These are phyloP conservation scores for Canis aureus DNA, from an alignment of 2,113 vertebrate genomes.

Conservation along the genomic window DNA sequence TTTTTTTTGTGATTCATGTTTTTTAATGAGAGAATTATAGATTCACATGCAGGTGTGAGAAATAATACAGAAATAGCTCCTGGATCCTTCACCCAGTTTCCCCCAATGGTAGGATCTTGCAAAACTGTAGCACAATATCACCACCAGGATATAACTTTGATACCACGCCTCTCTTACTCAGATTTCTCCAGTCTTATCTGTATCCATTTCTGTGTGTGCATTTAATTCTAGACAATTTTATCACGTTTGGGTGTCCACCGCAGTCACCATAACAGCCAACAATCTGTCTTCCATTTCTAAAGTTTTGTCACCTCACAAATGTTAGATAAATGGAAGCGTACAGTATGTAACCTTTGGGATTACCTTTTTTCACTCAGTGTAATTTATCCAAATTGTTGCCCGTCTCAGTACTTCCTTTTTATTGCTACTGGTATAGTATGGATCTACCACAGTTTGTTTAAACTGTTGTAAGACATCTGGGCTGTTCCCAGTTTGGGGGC, in stretches of 20 bases:
- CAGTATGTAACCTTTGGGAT: neutral
- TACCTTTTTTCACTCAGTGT: neutral
- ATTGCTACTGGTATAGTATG: neutral
- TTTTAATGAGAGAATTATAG: constrained; percentile 27
- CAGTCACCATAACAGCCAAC: neutral
- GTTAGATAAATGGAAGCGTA: neutral
- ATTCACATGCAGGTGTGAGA: neutral
- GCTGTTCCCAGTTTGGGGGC: neutral
- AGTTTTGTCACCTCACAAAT: neutral
- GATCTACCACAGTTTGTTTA: neutral
- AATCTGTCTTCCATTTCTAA: constrained; percentile 1
- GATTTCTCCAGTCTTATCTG: neutral
- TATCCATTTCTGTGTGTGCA: neutral
- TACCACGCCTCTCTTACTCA: neutral
- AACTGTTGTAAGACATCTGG: neutral
- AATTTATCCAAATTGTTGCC: neutral
- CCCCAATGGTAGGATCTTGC: neutral
- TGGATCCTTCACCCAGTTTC: neutral
- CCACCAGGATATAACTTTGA: neutral
- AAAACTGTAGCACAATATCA: neutral
- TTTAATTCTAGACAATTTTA: neutral
- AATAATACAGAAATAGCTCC: neutral
- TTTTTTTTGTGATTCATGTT: neutral
- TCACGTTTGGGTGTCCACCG: neutral
- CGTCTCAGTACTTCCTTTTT: neutral